phyloP scores from a whole-genome alignment of 2,888 invertebrate genomes.

The Saturnia pavonia region DNA sequence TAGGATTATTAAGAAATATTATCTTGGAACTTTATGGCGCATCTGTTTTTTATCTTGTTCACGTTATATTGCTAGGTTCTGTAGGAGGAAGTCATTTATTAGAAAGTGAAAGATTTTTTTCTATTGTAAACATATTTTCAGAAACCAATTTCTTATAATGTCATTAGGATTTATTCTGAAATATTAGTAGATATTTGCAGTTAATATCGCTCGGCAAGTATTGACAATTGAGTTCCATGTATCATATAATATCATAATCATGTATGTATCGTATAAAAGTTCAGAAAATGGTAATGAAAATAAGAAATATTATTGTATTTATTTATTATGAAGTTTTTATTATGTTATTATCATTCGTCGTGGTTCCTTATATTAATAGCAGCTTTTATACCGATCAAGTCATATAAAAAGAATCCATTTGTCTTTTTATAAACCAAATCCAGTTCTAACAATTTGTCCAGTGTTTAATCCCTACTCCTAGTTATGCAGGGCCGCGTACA shows the following conservation, averaged over 20 bases:
- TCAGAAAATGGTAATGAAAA: background rate
- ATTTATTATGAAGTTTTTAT: too few relatives aligned
- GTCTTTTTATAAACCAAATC: too few relatives aligned
- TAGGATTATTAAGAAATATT: constrained; percentile 20
- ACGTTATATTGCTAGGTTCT: constrained; percentile 5
- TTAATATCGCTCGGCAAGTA: background rate
- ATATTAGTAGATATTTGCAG: background rate
- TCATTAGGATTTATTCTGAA: background rate
- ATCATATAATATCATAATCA: too few relatives aligned
- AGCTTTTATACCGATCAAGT: too few relatives aligned
- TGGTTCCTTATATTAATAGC: too few relatives aligned
- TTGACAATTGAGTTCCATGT: background rate
- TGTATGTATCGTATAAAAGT: background rate
- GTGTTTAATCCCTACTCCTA: too few relatives aligned
- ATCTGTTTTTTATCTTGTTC: constrained; percentile 19
- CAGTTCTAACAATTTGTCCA: too few relatives aligned
- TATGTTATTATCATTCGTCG: too few relatives aligned
- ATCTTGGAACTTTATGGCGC: constrained; percentile 19
- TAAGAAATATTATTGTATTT: background rate
- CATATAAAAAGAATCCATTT: too few relatives aligned
- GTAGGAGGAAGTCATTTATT: background rate
- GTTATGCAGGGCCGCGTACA: too few relatives aligned
- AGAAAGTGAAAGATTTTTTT: background rate
- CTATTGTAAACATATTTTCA: background rate
- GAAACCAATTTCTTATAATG: too few relatives aligned